Percentiles rank a stretch among this genome's conserved stretches.
Conservation (phyloP, 2,888 invertebrate species). For the Pelosia muscerda region DNA sequence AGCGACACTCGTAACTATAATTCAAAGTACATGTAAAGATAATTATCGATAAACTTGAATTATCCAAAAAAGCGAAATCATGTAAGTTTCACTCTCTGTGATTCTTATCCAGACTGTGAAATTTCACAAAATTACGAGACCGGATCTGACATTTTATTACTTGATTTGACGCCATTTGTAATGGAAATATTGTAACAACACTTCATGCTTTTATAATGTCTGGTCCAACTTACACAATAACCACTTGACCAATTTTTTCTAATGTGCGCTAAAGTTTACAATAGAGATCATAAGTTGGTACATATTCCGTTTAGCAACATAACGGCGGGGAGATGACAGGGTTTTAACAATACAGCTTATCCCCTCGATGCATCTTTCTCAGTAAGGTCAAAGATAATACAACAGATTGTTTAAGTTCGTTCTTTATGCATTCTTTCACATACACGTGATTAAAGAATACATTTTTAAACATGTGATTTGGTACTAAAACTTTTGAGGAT, state of each 20-base stretch:
- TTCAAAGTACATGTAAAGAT: neutral
- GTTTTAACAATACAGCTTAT: neutral
- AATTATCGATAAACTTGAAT: conserved; percentile 4
- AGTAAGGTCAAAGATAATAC: neutral
- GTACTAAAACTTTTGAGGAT: too few species aligned
- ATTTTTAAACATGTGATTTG: neutral
- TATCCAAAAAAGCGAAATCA: conserved; percentile 34
- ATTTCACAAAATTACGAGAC: conserved; percentile 40
- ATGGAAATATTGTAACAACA: conserved; percentile 4
- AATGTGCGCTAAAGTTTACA: neutral
- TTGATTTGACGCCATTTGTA: conserved; percentile 19
- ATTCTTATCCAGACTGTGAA: conserved; percentile 38
- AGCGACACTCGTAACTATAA: neutral
- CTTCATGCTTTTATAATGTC: conserved; percentile 10
- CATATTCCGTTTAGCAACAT: neutral
- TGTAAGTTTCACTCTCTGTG: conserved; percentile 27
- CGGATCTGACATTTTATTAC: conserved; percentile 39
- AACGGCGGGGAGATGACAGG: neutral
- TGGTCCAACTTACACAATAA: neutral
- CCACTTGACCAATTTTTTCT: too few species aligned
- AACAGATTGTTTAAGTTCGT: neutral
- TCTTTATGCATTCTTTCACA: neutral
- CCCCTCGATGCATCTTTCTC: neutral
- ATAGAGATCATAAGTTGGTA: neutral
- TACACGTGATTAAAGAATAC: too few species aligned